A percentile compares a stretch with the other conserved stretches of the same genome.
Evolutionary conservation across 1,140 invertebrate genomes (phyloP).

Genomic region (Neomicropteryx cornuta): DNA sequence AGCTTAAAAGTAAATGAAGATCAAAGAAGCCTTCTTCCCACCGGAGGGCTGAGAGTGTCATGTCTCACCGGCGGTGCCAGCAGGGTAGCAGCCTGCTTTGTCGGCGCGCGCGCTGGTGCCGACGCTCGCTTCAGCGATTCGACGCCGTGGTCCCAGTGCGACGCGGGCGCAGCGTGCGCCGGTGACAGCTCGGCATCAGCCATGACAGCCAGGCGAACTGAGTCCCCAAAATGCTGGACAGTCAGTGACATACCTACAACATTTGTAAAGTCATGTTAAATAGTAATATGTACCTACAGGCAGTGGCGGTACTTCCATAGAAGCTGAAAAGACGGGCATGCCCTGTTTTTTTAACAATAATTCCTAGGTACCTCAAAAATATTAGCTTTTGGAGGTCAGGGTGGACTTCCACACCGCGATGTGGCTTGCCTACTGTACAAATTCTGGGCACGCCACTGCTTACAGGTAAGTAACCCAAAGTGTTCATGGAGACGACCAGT

Average conservation of each 20-base stretch:
- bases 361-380: constrained; percentile 8
- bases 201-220: constrained; percentile 61
- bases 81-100: too few relatives aligned
- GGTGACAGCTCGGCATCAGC: constrained; percentile 59
- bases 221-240: constrained; percentile 58
- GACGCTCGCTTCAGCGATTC: constrained; percentile 24
- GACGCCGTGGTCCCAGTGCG: constrained; percentile 25
- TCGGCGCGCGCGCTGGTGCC: too few relatives aligned
- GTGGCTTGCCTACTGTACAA: background rate
- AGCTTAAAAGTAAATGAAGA: too few relatives aligned
- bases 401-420: background rate
- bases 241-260: constrained; percentile 59
- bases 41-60: too few relatives aligned
- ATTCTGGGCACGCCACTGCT: background rate
- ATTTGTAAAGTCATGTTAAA: constrained; percentile 8
- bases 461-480: background rate
- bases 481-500: background rate
- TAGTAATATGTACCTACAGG: background rate
- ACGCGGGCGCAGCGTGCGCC: constrained; percentile 27
- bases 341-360: constrained; percentile 3
- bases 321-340: too few relatives aligned
- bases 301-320: constrained; percentile 2
- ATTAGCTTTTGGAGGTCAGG: constrained; percentile 1
- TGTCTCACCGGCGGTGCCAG: too few relatives aligned
- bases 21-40: too few relatives aligned